A percentile compares a stretch with the other conserved stretches of the same genome.
These are phyloP conservation scores for Martes martes DNA, from an alignment of 2,113 vertebrate genomes.

Conservation along the genomic window DNA sequence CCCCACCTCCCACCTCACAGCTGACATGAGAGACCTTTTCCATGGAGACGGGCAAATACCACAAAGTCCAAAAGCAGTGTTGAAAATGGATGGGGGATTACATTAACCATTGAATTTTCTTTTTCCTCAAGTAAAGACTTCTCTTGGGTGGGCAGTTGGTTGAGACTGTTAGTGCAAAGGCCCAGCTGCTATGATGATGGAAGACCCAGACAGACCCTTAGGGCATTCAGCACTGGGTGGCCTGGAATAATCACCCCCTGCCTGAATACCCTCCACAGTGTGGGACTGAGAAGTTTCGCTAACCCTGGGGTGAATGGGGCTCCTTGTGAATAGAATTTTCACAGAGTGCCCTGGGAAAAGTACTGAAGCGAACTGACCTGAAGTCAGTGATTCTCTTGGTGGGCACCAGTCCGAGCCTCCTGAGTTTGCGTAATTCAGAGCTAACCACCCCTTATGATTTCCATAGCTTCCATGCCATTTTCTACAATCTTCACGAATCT, in stretches of 20 bases:
- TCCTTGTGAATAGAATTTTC: fast-evolving
- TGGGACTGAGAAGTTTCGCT: not conserved
- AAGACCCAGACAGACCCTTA: not conserved
- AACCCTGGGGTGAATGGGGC: not conserved
- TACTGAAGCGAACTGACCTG: not conserved
- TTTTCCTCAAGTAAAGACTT: not conserved
- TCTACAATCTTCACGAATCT: not conserved
- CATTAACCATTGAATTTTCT: not conserved
- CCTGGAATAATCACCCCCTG: not conserved
- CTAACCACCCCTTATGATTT: not conserved
- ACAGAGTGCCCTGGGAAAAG: not conserved
- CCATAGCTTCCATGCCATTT: not conserved
- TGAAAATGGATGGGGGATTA: not conserved
- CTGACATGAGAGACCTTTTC: not conserved
- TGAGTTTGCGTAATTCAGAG: not conserved
- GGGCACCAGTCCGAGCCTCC: not conserved
- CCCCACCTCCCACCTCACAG: not conserved
- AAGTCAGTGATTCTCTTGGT: not conserved
- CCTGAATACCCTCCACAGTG: not conserved
- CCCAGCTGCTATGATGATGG: not conserved
- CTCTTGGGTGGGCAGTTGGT: not conserved
- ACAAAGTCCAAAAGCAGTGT: not conserved
- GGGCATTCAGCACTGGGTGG: not conserved
- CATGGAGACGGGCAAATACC: not conserved
- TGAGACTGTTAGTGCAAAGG: not conserved